Conservation (phyloP, 2,113 vertebrate genomes). For the Ancistrus triradiatus region DNA sequence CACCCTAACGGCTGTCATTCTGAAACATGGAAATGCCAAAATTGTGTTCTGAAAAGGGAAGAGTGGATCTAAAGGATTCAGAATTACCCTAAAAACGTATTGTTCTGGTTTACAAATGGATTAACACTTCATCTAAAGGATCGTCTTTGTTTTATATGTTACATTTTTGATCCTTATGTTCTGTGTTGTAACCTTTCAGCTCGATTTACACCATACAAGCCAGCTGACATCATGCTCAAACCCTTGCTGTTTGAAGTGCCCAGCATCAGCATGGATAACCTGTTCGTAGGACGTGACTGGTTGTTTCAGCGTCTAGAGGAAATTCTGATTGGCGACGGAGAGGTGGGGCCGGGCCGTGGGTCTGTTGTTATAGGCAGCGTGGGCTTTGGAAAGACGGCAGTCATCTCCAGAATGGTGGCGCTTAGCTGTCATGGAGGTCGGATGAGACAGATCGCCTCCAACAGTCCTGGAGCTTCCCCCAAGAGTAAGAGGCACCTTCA, state of each 20-base stretch:
- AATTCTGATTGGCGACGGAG: slow-evolving; percentile 67
- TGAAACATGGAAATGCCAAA: too few species aligned
- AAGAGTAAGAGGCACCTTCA: slow-evolving; percentile 70
- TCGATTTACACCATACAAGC: slow-evolving; percentile 86
- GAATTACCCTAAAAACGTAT: too few species aligned
- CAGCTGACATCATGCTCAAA: slow-evolving; percentile 92
- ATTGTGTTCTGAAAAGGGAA: too few species aligned
- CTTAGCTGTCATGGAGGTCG: slow-evolving; percentile 92
- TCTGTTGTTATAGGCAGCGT: slow-evolving; percentile 84
- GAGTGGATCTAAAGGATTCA: too few species aligned
- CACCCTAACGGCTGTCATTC: too few species aligned
- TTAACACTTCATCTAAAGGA: too few species aligned
- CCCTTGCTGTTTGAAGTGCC: slow-evolving; percentile 96
- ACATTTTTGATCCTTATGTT: neutral
- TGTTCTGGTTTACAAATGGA: too few species aligned
- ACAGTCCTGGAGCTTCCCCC: slow-evolving; percentile 75
- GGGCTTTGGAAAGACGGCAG: slow-evolving; percentile 91
- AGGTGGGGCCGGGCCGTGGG: slow-evolving; percentile 75
- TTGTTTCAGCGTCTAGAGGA: slow-evolving; percentile 87
- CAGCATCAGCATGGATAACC: slow-evolving; percentile 82
- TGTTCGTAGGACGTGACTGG: slow-evolving; percentile 93
- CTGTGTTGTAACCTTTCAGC: slow-evolving; percentile 57
- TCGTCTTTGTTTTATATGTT: neutral
- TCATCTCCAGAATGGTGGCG: slow-evolving; percentile 89
- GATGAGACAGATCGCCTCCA: slow-evolving; percentile 85